Conservation (phyloP, 2,113 vertebrate genomes). For the Carollia perspicillata region DNA sequence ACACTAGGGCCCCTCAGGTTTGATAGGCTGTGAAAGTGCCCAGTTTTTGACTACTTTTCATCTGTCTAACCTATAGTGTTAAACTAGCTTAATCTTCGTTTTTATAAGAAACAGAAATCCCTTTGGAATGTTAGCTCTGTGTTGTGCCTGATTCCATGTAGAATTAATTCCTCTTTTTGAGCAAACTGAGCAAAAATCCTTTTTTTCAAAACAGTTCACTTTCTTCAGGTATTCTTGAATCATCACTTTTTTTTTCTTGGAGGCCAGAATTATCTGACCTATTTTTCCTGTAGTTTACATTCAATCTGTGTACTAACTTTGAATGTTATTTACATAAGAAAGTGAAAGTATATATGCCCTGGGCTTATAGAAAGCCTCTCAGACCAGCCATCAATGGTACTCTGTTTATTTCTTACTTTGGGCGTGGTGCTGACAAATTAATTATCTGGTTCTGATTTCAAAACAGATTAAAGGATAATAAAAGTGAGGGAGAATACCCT, state of each 20-base stretch:
- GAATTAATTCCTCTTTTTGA: slow-evolving; percentile 14
- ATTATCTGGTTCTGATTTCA: background rate
- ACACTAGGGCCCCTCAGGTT: background rate
- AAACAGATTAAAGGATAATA: background rate
- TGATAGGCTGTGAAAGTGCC: slow-evolving; percentile 28
- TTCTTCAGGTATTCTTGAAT: background rate
- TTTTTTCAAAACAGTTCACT: slow-evolving; percentile 29
- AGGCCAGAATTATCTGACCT: background rate
- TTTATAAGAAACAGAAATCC: slow-evolving; percentile 48
- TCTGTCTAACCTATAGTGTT: slow-evolving; percentile 35
- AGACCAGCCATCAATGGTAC: background rate
- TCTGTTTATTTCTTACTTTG: background rate
- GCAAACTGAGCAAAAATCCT: background rate
- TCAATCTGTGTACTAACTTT: slow-evolving; percentile 5
- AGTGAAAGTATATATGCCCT: background rate
- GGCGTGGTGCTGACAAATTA: background rate
- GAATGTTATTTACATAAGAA: slow-evolving; percentile 19
- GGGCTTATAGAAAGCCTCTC: background rate
- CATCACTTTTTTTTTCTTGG: background rate
- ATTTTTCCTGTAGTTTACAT: background rate
- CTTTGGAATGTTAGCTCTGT: slow-evolving; percentile 33
- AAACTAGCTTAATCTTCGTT: slow-evolving; percentile 51
- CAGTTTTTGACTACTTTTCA: slow-evolving; percentile 32
- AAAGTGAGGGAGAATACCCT: background rate
- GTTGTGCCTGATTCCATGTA: background rate